Evolutionary conservation across 2,888 invertebrate species (phyloP), one percentile per base, ranked within the genome.

Genomic region (Mesorhabditis spiculigera): DNA sequence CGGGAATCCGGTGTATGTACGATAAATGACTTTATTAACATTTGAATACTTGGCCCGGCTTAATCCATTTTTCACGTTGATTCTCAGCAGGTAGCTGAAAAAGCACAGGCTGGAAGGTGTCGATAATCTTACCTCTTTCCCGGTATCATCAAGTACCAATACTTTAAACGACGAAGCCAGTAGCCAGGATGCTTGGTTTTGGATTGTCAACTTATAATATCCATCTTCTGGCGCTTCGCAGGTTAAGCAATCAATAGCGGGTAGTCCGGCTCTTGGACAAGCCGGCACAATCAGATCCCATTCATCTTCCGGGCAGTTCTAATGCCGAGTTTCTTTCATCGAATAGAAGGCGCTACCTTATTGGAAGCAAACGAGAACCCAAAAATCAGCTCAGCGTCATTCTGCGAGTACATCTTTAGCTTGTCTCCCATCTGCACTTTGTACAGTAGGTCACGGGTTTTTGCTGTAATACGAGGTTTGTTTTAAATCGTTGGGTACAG

Each of bases 201-300:
- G 44, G 45, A 78, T 50, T 67, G 72, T 71, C 16, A 65, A 66
- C 45, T 43, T 16, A 65, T n/a, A 41, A 43, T 10, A 79, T 45
- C 79, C 79, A 10, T 72, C 68, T 0, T 68, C 45, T 65, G 77
- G 77, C 50, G 76, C 75, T 13, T 69, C 73, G 50, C 77, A 78
- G 50, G 78, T 77, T 45, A 77, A 78, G 61, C 70, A 63, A 65
- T 79, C 79, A 72, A 79, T 78, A 6, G 78, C 73, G 0, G 78
- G 77, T 5, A 78, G 71, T 0, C 78, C 76, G 63, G 76, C 75
- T 58, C 76, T 78, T 6, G 75, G 77, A 67, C 76, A 75, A 0
- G 79, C 71, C 10, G 75, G 72, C 13, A 75, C 75, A 5, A 68
- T 70, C 4, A 75, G 61, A 64, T 78, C 75, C 45, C 70, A 66